Evolutionary conservation across 2,113 vertebrate genomes (phyloP).

Genomic region (Strix uralensis): DNA sequence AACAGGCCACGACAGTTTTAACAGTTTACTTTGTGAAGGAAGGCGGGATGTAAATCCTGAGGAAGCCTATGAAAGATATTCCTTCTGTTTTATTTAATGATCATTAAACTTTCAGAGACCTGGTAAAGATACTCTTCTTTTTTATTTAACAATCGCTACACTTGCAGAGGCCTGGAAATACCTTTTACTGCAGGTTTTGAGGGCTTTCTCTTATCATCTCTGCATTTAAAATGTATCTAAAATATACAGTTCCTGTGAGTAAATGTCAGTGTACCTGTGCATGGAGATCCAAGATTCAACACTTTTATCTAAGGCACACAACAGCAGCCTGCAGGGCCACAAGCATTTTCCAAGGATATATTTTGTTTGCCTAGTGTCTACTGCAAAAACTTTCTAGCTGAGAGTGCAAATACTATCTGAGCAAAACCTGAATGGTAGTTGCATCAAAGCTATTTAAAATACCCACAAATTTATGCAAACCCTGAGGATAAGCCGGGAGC

Average conservation of each 20-base stretch:
- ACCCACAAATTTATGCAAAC: not conserved
- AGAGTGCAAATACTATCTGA: accelerated
- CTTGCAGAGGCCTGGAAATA: not conserved
- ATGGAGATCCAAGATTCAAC: not conserved
- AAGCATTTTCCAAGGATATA: not conserved
- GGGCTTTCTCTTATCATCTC: not conserved
- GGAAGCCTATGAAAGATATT: slow-evolving; percentile 4
- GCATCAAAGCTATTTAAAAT: not conserved
- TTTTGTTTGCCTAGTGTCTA: not conserved
- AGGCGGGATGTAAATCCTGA: slow-evolving; percentile 9
- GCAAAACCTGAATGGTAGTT: not conserved
- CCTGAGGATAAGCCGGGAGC: accelerated
- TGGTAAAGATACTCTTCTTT: not conserved
- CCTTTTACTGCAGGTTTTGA: not conserved
- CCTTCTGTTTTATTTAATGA: not conserved
- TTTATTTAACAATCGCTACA: not conserved
- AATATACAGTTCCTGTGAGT: not conserved
- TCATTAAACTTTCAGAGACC: not conserved
- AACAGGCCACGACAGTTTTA: slow-evolving; percentile 5
- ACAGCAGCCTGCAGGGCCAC: accelerated
- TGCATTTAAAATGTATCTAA: not conserved
- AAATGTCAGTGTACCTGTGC: not conserved
- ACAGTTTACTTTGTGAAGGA: slow-evolving; percentile 25
- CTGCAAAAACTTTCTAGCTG: not conserved
- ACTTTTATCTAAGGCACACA: not conserved